phyloP scores from a whole-genome alignment of 2,797 vertebrate genomes.

The Anguilla obscura region DNA sequence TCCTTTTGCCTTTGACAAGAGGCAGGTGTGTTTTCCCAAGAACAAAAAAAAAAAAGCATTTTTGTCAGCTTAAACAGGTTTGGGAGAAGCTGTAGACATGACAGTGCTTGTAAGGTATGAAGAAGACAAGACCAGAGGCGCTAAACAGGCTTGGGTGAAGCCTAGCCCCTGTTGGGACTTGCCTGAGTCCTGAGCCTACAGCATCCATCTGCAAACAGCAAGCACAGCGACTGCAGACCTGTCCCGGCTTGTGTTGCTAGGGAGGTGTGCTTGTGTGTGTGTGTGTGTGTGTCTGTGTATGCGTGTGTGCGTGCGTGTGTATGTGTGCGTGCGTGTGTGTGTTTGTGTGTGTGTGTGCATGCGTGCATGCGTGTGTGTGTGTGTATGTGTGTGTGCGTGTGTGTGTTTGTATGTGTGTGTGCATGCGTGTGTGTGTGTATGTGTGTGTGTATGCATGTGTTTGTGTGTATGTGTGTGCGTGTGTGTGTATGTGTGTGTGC shows the following conservation, averaged over 20 bases:
- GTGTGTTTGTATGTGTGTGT: neutral
- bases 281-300: neutral
- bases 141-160: slow-evolving; percentile 86
- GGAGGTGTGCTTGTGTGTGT: slow-evolving; percentile 19
- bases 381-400: neutral
- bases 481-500: neutral
- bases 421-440: slow-evolving; percentile 6
- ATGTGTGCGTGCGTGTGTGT: neutral
- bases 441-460: neutral
- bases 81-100: slow-evolving; percentile 81
- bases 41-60: slow-evolving; percentile 56
- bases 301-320: neutral
- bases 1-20: neutral
- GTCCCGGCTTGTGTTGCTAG: slow-evolving; percentile 70
- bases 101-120: slow-evolving; percentile 95
- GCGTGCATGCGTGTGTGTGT: neutral
- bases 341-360: neutral
- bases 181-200: slow-evolving; percentile 40
- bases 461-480: neutral
- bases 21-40: slow-evolving; percentile 55
- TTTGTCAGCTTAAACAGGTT: slow-evolving; percentile 80
- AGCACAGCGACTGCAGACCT: slow-evolving; percentile 85
- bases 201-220: slow-evolving; percentile 47
- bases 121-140: slow-evolving; percentile 98
- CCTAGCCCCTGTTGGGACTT: slow-evolving; percentile 80